Conservation (phyloP, 2,113 vertebrate genomes). For the Lophotis ruficrista region DNA sequence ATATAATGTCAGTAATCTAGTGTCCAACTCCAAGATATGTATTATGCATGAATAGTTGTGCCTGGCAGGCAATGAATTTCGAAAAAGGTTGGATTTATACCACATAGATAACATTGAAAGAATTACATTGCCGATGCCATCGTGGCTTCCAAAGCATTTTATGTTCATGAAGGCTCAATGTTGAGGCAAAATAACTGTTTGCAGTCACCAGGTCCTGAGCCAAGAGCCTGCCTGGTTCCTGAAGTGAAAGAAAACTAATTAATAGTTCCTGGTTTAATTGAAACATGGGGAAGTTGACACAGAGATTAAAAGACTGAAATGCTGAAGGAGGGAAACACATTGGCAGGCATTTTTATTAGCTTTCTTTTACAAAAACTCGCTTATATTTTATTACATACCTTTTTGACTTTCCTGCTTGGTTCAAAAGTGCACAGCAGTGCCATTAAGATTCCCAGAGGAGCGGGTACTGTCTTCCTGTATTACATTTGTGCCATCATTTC, state of each 20-base stretch:
- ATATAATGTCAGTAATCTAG: background rate
- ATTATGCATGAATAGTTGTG: constrained; percentile 14
- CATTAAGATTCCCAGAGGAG: background rate
- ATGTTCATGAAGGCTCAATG: background rate
- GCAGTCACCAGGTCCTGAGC: background rate
- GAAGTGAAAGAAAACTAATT: background rate
- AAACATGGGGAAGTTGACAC: background rate
- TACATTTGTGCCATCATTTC: background rate
- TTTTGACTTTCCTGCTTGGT: background rate
- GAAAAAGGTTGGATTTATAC: background rate
- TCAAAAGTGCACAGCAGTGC: background rate
- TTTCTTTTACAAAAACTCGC: background rate
- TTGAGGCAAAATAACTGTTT: background rate
- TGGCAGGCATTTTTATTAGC: background rate
- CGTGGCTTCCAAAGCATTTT: background rate
- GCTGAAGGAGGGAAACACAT: background rate
- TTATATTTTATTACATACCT: background rate
- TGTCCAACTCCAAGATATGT: background rate
- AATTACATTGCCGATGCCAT: background rate
- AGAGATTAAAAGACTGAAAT: background rate
- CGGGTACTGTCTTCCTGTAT: background rate
- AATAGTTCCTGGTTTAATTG: constrained; percentile 2
- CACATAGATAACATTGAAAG: background rate
- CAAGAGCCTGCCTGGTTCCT: background rate
- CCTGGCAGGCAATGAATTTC: constrained; percentile 4